A percentile compares a stretch with the other conserved stretches of the same genome.
These are phyloP conservation scores for Rhadinocentrus ornatus DNA, from an alignment of 2,797 vertebrate genomes.

Conservation along the genomic window DNA sequence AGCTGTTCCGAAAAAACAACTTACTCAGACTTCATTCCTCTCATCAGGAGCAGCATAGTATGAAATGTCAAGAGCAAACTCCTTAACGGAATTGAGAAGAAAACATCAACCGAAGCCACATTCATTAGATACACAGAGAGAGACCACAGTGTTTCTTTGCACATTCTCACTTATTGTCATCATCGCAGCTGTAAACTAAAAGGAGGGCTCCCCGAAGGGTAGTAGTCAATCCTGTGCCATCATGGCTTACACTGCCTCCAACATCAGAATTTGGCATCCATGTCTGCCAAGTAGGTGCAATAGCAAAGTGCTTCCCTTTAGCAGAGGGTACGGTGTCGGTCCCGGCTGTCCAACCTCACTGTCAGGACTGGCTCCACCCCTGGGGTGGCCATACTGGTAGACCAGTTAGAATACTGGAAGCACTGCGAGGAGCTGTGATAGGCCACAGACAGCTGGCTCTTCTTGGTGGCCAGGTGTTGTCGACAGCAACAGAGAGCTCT, in stretches of 20 bases:
- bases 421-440: slow-evolving; percentile 95
- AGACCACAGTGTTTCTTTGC: slow-evolving; percentile 50
- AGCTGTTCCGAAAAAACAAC: slow-evolving; percentile 67
- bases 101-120: slow-evolving; percentile 50
- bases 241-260: slow-evolving; percentile 33
- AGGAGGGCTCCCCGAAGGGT: slow-evolving; percentile 34
- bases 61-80: slow-evolving; percentile 69
- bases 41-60: slow-evolving; percentile 55
- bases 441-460: slow-evolving; percentile 97
- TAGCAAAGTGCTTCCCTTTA: slow-evolving; percentile 76
- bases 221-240: slow-evolving; percentile 32
- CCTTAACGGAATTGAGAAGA: slow-evolving; percentile 47
- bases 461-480: slow-evolving; percentile 98
- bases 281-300: slow-evolving; percentile 41
- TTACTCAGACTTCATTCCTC: slow-evolving; percentile 61
- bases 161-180: slow-evolving; percentile 48
- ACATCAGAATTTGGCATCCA: slow-evolving; percentile 46
- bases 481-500: slow-evolving; percentile 97
- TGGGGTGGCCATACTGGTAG: slow-evolving; percentile 89
- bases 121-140: slow-evolving; percentile 51
- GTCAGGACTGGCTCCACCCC: slow-evolving; percentile 96
- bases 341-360: slow-evolving; percentile 96
- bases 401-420: slow-evolving; percentile 92
- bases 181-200: slow-evolving; percentile 59
- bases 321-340: slow-evolving; percentile 89